Base-by-base conservation (phyloP, 2,888 invertebrate species). In the Eristalinus aeneus region DNA sequence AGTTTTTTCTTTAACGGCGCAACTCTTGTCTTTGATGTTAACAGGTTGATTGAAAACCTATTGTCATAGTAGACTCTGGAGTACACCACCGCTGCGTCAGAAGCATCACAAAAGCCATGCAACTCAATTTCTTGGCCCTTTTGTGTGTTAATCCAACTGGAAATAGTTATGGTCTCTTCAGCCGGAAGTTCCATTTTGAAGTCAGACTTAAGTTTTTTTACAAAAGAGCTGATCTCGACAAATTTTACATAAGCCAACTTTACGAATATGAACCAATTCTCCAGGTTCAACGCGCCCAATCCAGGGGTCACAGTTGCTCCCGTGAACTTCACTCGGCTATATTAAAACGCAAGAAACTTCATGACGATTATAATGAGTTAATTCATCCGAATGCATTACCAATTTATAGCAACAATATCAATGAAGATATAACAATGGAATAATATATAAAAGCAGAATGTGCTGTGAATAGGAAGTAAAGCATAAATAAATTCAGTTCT, bases 231-330 rank as follows among this genome's bases (percentile, higher is more conserved):
- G 90, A 90, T 89, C 87, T 91, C 56, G 90, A 90, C 88, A 88
- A 88, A 64, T 91, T 90, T 88, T 90, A 90, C 79, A 88, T 88
- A 64, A 90, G 88, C 60, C 91, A 91, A 89, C 88, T 91, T 56
- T 90, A 90, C 63, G 91, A 91, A 77, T 91, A 91, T 80, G 91
- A 91, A 79, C 90, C 90, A n/a, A 91, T 91, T 36, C 73, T 91
- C 64, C 90, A 91, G 86, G 91, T 91, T n/a, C 90, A 91, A 77
- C 89, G 90, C 63, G 89, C 90, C 2, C 90, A 90, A 67, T 89
- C 90, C 31, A 86, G 90, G 10, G 91, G 91, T 5, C 90, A 90
- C 36, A 90, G 90, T 79, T 90, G 90, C 72, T 90, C 90, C 20
- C 88, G 91, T 53, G 89, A 90, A 80, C 77, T 90, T n/a, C 87